These are phyloP conservation scores for Xiphorhynchus elegans DNA, from an alignment of 2,113 vertebrate genomes.

Conservation along the genomic window DNA sequence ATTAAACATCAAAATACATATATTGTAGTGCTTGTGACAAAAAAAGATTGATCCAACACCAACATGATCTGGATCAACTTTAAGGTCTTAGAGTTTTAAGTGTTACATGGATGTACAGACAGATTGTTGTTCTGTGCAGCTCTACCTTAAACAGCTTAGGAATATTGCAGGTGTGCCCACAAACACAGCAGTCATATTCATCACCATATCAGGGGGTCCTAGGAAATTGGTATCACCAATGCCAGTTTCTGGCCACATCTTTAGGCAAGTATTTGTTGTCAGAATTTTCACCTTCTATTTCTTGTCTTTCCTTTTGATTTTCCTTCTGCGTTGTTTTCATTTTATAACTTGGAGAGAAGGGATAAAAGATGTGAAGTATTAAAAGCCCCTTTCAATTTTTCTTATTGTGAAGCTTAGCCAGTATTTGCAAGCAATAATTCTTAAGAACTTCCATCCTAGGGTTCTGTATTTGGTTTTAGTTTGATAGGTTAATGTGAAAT, in stretches of 20 bases:
- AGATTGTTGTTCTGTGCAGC: background rate
- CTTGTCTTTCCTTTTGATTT: background rate
- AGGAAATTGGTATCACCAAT: background rate
- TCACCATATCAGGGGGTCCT: background rate
- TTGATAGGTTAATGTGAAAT: background rate
- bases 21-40: background rate
- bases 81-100: background rate
- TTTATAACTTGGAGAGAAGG: background rate
- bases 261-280: background rate
- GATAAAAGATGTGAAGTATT: background rate
- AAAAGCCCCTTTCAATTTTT: background rate
- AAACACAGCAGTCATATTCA: background rate
- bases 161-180: background rate
- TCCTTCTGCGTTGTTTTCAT: background rate
- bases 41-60: background rate
- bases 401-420: background rate
- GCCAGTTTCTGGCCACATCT: background rate
- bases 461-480: background rate
- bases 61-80: background rate
- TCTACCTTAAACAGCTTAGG: background rate
- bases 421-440: background rate
- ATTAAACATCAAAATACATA: conserved; percentile 61
- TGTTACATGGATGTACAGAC: background rate
- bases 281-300: background rate
- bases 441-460: background rate